Evolutionary conservation across 2,113 vertebrate genomes (phyloP).

Genomic region (Callipepla californica): DNA sequence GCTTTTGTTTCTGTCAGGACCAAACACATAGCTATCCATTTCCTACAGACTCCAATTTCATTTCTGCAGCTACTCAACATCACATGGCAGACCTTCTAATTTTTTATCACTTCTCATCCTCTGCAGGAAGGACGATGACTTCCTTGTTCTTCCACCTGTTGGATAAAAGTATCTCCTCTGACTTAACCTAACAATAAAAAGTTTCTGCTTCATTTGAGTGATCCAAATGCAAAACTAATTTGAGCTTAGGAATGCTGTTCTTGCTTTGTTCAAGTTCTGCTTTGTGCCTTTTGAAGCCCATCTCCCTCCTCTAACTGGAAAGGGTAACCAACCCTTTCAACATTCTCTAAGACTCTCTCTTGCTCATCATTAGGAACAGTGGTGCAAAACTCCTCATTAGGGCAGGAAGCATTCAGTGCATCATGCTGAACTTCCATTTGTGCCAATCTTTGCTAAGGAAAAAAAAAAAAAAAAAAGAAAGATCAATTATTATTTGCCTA

Average conservation of each 20-base stretch:
- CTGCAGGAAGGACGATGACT: neutral
- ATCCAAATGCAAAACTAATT: slow-evolving; percentile 32
- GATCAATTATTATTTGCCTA: slow-evolving; percentile 56
- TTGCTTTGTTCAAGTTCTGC: slow-evolving; percentile 44
- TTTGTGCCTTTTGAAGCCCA: slow-evolving; percentile 22
- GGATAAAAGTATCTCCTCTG: neutral
- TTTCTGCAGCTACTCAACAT: neutral
- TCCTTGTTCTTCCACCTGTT: neutral
- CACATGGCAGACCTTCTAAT: neutral
- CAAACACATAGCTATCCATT: neutral
- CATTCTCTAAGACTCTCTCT: neutral
- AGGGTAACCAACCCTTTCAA: slow-evolving; percentile 32
- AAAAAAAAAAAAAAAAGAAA: neutral
- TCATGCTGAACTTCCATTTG: slow-evolving; percentile 52
- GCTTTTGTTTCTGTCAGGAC: neutral
- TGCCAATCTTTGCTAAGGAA: slow-evolving; percentile 30
- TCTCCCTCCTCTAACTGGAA: slow-evolving; percentile 7
- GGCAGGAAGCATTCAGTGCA: slow-evolving; percentile 25
- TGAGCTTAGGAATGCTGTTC: slow-evolving; percentile 5
- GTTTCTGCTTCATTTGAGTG: neutral
- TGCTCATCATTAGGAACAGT: neutral
- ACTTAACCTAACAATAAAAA: slow-evolving; percentile 13
- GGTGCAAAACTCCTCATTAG: slow-evolving; percentile 52
- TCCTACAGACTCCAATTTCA: neutral
- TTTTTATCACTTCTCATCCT: neutral